Conservation (phyloP, 2,797 vertebrate genomes). For the Hemitrygon akajei region DNA sequence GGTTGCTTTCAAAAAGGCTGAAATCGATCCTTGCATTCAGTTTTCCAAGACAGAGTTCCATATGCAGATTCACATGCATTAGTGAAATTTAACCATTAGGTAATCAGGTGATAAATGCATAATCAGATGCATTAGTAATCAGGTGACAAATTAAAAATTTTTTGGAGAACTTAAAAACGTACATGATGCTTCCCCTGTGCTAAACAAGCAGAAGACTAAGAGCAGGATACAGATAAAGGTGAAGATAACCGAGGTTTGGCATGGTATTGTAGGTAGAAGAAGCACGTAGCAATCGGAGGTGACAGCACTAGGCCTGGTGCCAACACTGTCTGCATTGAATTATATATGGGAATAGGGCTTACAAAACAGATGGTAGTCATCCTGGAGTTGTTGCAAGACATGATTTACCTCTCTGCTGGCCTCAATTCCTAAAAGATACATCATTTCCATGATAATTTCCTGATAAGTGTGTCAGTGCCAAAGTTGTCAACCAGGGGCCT, state of each 20-base stretch:
- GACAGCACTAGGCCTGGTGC: background rate
- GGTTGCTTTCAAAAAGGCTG: background rate
- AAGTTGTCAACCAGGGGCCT: background rate
- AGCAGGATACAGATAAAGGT: background rate
- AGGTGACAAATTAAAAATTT: background rate
- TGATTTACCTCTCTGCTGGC: background rate
- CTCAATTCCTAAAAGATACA: background rate
- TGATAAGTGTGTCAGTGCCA: background rate
- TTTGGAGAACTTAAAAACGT: background rate
- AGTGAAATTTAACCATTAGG: background rate
- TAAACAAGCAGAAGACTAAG: background rate
- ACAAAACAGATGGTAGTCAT: too few relatives aligned
- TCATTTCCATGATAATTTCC: background rate
- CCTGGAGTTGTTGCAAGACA: background rate
- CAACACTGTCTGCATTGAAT: background rate
- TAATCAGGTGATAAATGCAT: too few relatives aligned
- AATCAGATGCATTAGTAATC: background rate
- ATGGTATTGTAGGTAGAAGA: too few relatives aligned
- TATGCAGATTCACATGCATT: too few relatives aligned
- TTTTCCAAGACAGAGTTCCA: background rate
- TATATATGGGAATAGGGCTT: background rate
- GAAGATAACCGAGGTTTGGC: background rate
- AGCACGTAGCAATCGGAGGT: background rate
- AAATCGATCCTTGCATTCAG: background rate
- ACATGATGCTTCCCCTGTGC: background rate